Conservation (phyloP, 2,113 vertebrate genomes). For the Cinclus cinclus region DNA sequence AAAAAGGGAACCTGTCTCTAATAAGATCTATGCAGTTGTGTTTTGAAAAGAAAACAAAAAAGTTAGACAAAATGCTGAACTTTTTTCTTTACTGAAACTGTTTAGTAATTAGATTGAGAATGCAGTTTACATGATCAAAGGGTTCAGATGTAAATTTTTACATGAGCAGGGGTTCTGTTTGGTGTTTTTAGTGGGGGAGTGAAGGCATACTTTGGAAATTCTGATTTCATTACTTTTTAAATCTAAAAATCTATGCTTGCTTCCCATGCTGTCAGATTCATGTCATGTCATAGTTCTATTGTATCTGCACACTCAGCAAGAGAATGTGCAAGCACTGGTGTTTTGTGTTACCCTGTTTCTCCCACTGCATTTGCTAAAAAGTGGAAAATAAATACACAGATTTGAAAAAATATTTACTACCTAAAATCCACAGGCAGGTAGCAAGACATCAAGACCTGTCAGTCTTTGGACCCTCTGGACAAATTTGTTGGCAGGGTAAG, state of each 20-base stretch:
- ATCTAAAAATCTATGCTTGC: not conserved
- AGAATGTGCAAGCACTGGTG: not conserved
- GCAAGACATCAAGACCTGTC: not conserved
- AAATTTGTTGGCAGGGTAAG: not conserved
- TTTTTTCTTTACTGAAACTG: not conserved
- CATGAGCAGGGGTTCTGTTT: not conserved
- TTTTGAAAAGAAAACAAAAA: not conserved
- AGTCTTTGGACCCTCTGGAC: not conserved
- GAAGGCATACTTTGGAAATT: not conserved
- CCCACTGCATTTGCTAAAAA: not conserved
- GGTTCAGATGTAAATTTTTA: not conserved
- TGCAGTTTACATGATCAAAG: not conserved
- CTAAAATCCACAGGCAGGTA: not conserved
- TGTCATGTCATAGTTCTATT: not conserved
- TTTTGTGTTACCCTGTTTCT: not conserved
- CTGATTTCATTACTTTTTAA: not conserved
- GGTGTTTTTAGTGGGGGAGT: not conserved
- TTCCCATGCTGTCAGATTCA: not conserved
- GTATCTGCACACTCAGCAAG: not conserved
- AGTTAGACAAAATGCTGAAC: not conserved
- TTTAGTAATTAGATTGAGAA: not conserved
- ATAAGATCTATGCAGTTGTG: not conserved
- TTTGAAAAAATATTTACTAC: not conserved
- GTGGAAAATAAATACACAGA: not conserved
- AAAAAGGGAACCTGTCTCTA: not conserved